Evolutionary conservation across 2,797 vertebrate species (phyloP).

Genomic region (Crocidura indochinensis): DNA sequence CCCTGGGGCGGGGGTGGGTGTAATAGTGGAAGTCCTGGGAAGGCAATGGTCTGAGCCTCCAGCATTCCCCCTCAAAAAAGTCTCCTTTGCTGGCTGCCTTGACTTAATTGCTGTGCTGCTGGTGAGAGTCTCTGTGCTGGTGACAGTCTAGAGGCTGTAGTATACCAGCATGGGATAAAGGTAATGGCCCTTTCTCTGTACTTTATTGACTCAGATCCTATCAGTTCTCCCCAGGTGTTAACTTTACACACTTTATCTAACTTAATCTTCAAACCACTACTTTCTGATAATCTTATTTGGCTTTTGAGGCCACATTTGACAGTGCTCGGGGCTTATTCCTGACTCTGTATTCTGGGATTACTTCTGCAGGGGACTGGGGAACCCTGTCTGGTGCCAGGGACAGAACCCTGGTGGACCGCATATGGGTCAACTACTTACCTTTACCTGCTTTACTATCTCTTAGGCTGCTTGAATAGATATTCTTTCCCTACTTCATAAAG

Average conservation of each 20-base stretch:
- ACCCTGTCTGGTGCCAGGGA: too few species aligned
- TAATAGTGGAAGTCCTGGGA: background rate
- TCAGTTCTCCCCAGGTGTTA: background rate
- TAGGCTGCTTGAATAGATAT: background rate
- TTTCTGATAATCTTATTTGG: too few species aligned
- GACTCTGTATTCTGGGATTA: too few species aligned
- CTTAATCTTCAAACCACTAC: background rate
- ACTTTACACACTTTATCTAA: conserved; percentile 12
- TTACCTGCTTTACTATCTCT: too few species aligned
- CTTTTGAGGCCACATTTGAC: too few species aligned
- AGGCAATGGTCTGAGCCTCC: background rate
- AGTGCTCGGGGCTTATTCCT: too few species aligned
- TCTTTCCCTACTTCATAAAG: conserved; percentile 1
- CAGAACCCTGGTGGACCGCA: too few species aligned
- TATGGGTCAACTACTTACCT: too few species aligned
- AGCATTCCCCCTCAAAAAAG: background rate
- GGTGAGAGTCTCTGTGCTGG: conserved; percentile 2
- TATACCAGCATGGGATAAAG: conserved; percentile 1
- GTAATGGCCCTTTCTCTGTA: background rate
- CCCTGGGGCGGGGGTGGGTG: background rate
- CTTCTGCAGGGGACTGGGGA: too few species aligned
- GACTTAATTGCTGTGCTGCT: too few species aligned
- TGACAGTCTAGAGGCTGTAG: background rate
- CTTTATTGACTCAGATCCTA: background rate
- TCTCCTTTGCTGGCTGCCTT: background rate